A percentile compares a stretch with the other conserved stretches of the same genome.
phyloP scores from a whole-genome alignment of 2,888 invertebrate species.

The Heliconius aoede region DNA sequence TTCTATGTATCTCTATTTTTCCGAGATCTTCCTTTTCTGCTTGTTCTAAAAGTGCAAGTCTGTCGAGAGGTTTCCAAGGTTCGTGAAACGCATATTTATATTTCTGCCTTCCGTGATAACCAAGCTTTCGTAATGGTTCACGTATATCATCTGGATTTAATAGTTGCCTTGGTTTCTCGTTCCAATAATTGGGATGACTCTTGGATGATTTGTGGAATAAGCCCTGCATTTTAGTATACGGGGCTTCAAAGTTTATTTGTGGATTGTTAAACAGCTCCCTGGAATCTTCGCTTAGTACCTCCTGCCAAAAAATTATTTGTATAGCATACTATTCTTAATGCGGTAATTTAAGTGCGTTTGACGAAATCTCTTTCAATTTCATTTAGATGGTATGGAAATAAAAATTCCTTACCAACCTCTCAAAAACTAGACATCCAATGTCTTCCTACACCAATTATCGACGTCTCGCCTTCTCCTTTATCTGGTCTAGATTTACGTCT shows the following conservation, averaged over 20 bases:
- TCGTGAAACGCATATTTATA: conserved; percentile 77
- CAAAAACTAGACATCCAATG: conserved; percentile 29
- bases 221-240: conserved; percentile 55
- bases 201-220: conserved; percentile 66
- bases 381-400: conserved; percentile 19
- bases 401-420: conserved; percentile 45
- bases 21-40: conserved; percentile 62
- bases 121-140: conserved; percentile 61
- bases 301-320: conserved; percentile 71
- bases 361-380: conserved; percentile 59
- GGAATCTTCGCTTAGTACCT: conserved; percentile 57
- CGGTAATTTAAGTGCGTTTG: conserved; percentile 69
- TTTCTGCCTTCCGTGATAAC: conserved; percentile 72
- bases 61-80: conserved; percentile 75
- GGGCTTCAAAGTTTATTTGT: conserved; percentile 40
- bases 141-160: conserved; percentile 47
- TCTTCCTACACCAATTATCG: conserved; percentile 52
- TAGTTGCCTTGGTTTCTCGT: conserved; percentile 56
- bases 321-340: conserved; percentile 48
- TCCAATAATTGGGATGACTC: conserved; percentile 72
- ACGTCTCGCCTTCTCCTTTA: conserved; percentile 56
- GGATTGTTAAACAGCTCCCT: conserved; percentile 55
- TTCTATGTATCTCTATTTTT: conserved; percentile 44
- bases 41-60: conserved; percentile 64
- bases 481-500: conserved; percentile 56